Percentiles rank a stretch among this genome's conserved stretches.
Evolutionary conservation across 2,113 vertebrate genomes (phyloP).

Genomic region (Ailurus styani): DNA sequence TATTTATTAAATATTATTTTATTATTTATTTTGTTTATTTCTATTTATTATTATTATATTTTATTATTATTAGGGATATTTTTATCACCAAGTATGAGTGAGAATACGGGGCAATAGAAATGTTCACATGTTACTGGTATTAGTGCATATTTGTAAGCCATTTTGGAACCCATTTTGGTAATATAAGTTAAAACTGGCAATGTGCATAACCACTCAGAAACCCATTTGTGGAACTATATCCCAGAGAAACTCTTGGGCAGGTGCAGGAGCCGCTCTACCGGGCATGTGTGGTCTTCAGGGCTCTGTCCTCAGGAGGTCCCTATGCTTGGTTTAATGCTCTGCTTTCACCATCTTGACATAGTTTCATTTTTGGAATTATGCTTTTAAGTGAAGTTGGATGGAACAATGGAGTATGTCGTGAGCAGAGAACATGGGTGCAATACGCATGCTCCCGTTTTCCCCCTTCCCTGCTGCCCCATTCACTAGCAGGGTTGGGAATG

Average conservation of each 20-base stretch:
- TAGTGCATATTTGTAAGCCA: not conserved
- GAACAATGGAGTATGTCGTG: not conserved
- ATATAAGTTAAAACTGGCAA: not conserved
- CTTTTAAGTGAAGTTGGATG: not conserved
- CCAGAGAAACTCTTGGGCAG: not conserved
- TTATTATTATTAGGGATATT: no score
- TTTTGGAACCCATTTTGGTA: not conserved
- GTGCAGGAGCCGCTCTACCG: not conserved
- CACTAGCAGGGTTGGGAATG: no score
- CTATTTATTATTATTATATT: no score
- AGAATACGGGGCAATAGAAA: not conserved
- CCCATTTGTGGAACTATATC: not conserved
- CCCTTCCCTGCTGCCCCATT: not conserved
- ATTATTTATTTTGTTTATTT: no score
- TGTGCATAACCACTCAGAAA: not conserved
- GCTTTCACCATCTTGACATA: not conserved
- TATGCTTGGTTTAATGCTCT: not conserved
- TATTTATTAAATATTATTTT: no score
- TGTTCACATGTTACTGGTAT: not conserved
- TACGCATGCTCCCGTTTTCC: accelerated
- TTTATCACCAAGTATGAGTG: no score
- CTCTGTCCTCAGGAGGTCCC: not conserved
- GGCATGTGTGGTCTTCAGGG: not conserved
- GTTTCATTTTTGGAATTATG: not conserved
- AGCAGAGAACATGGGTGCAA: not conserved